A percentile compares a stretch with the other conserved stretches of the same genome.
phyloP scores from a whole-genome alignment of 1,140 invertebrate genomes.

The Plodia interpunctella region DNA sequence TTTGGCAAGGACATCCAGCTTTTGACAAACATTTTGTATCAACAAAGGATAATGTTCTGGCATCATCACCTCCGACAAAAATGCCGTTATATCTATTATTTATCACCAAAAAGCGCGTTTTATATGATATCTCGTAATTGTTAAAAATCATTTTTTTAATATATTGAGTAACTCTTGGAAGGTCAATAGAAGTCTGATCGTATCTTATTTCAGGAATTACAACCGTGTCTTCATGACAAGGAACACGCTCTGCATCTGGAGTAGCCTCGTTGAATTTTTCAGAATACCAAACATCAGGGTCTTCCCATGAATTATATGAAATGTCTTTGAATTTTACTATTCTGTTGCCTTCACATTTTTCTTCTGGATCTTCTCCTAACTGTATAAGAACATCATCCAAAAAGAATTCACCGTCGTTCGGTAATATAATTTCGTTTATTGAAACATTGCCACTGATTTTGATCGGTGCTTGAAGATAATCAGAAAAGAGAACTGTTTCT shows the following conservation, averaged over 20 bases:
- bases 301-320: conserved; percentile 36
- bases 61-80: too few relatives aligned
- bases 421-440: conserved; percentile 44
- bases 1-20: conserved; percentile 58
- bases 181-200: conserved; percentile 30
- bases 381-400: conserved; percentile 37
- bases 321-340: conserved; percentile 47
- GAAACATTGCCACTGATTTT: conserved; percentile 34
- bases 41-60: conserved; percentile 24
- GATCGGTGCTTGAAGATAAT: conserved; percentile 34
- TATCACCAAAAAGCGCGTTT: too few relatives aligned
- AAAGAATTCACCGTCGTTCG: conserved; percentile 48
- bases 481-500: conserved; percentile 56
- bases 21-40: conserved; percentile 29
- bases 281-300: conserved; percentile 59
- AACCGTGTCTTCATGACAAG: conserved; percentile 54
- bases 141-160: conserved; percentile 36
- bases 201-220: conserved; percentile 40
- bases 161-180: conserved; percentile 37
- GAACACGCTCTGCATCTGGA: conserved; percentile 57
- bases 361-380: conserved; percentile 38
- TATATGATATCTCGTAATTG: not conserved
- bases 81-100: too few relatives aligned
- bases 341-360: conserved; percentile 38
- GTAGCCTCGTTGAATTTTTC: conserved; percentile 58